phyloP scores from a whole-genome alignment of 2,888 invertebrate species.

The Epicampocera succincta region DNA sequence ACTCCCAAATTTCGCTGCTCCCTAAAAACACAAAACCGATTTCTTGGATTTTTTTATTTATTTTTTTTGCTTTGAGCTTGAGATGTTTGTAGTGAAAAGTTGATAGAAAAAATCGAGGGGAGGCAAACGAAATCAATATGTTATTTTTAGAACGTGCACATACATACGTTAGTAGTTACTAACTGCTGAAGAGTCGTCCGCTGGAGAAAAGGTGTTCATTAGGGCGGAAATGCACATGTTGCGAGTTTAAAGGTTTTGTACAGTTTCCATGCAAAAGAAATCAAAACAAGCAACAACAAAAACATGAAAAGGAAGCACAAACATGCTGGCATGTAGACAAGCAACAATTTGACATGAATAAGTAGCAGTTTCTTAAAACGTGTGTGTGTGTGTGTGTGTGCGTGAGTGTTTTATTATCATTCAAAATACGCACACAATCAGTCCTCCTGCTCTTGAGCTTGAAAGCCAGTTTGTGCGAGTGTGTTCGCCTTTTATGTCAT shows the following conservation, averaged over 20 bases:
- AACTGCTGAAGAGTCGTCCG: not conserved
- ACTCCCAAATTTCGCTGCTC: no score
- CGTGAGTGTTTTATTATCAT: slow-evolving; percentile 29
- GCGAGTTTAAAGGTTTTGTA: slow-evolving; percentile 46
- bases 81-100: not conserved
- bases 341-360: slow-evolving; percentile 23
- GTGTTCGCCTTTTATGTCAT: slow-evolving; percentile 36
- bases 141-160: slow-evolving; percentile 25
- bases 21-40: no score
- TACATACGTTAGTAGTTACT: no score
- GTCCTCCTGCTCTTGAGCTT: not conserved
- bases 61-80: no score
- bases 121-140: slow-evolving; percentile 18
- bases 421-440: not conserved
- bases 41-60: no score
- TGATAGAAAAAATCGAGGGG: not conserved
- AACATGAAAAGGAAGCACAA: not conserved
- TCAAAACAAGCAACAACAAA: not conserved
- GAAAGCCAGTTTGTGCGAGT: not conserved
- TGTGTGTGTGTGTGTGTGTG: not conserved
- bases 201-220: slow-evolving; percentile 43
- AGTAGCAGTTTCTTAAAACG: not conserved
- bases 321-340: not conserved
- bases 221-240: slow-evolving; percentile 58
- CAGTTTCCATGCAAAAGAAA: slow-evolving; percentile 37